Percentiles rank a stretch among this genome's conserved stretches.
Conservation (phyloP, 2,797 vertebrate genomes). For the Psittacula echo region DNA sequence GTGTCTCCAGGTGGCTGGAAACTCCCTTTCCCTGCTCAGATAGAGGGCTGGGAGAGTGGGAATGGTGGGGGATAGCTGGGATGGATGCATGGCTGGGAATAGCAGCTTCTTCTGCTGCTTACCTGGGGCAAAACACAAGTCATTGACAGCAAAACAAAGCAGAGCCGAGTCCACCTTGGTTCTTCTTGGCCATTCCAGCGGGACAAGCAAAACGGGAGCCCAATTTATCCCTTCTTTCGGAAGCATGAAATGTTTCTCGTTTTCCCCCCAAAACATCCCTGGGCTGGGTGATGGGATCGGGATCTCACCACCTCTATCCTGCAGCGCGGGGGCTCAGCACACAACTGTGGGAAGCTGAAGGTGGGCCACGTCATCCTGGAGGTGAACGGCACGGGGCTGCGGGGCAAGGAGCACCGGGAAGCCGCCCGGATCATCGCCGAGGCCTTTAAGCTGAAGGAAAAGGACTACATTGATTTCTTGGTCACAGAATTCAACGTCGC, state of each 20-base stretch:
- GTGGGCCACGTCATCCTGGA: slow-evolving; percentile 98
- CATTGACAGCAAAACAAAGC: neutral
- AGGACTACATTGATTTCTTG: slow-evolving; percentile 92
- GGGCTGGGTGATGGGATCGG: neutral
- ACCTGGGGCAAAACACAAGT: slow-evolving; percentile 23
- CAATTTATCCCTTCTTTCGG: neutral
- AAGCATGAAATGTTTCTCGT: fast-evolving
- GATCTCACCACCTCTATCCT: neutral
- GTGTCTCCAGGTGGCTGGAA: neutral
- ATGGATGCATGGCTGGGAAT: neutral
- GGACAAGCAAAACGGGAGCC: neutral
- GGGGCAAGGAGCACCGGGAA: slow-evolving; percentile 92
- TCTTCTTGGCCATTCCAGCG: slow-evolving; percentile 8
- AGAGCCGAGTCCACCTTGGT: neutral
- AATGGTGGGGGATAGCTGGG: neutral
- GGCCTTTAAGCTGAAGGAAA: slow-evolving; percentile 97
- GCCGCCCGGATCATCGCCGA: slow-evolving; percentile 94
- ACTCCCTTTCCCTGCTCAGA: neutral
- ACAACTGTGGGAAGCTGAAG: slow-evolving; percentile 94
- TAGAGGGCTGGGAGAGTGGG: neutral
- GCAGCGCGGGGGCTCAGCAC: slow-evolving; percentile 81
- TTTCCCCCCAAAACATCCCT: no score
- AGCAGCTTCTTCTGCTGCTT: neutral
- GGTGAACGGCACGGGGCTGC: slow-evolving; percentile 89
- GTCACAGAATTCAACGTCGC: slow-evolving; percentile 97